Evolutionary conservation across 2,113 vertebrate genomes (phyloP).

Genomic region (Capreolus pygargus): DNA sequence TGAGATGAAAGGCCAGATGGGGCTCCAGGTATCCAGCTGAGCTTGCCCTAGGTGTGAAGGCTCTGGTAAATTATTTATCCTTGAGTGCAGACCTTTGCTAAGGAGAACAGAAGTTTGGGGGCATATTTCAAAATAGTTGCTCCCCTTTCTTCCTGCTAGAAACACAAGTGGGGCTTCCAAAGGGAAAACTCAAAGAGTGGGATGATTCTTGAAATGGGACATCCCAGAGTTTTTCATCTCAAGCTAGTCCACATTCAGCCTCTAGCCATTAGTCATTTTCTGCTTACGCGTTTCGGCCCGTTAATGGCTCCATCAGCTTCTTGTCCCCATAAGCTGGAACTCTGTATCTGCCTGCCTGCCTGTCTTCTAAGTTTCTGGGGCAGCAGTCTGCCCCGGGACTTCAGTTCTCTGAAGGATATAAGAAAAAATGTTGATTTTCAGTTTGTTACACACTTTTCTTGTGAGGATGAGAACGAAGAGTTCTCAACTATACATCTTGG

Average conservation of each 20-base stretch:
- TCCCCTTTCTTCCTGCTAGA: background rate
- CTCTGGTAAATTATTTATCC: background rate
- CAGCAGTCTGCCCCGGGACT: background rate
- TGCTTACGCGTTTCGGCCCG: rapidly evolving
- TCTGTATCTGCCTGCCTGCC: background rate
- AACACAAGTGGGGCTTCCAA: too few species aligned
- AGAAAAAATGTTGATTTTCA: background rate
- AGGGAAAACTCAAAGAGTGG: background rate
- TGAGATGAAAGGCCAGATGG: background rate
- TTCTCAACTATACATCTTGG: background rate
- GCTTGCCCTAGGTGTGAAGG: background rate
- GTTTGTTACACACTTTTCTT: background rate
- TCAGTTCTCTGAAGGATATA: background rate
- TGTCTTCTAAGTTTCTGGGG: background rate
- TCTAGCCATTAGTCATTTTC: background rate
- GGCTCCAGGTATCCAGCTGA: background rate
- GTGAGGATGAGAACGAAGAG: background rate
- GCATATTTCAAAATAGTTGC: background rate
- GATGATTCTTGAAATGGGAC: background rate
- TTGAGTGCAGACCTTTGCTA: background rate
- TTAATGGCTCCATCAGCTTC: background rate
- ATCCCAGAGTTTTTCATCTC: background rate
- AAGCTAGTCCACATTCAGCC: background rate
- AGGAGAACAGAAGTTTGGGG: background rate
- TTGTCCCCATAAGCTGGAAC: background rate